phyloP scores from a whole-genome alignment of 2,113 vertebrate genomes.

The Ctenomys sociabilis region DNA sequence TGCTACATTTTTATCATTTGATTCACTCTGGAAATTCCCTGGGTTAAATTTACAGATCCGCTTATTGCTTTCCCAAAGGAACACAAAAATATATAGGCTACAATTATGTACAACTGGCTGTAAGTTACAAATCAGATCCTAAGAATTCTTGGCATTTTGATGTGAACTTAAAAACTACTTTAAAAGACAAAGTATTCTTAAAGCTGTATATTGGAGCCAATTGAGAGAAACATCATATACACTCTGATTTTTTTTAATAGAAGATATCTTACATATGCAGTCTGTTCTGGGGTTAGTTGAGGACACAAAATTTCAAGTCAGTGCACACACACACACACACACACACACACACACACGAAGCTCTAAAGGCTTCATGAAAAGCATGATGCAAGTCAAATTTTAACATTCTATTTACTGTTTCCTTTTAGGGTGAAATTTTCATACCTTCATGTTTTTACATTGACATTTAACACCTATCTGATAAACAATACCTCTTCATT shows the following conservation, averaged over 20 bases:
- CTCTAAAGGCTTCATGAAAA: background rate
- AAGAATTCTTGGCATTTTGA: constrained; percentile 35
- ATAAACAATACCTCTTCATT: background rate
- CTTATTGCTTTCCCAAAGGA: constrained; percentile 55
- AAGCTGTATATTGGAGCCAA: background rate
- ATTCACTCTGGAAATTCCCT: constrained; percentile 53
- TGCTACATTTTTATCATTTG: constrained; percentile 16
- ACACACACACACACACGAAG: background rate
- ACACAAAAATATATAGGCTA: constrained; percentile 50
- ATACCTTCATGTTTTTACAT: constrained; percentile 10
- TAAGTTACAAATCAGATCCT: constrained; percentile 30
- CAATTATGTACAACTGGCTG: constrained; percentile 28
- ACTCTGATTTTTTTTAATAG: constrained; percentile 9
- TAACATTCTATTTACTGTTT: constrained; percentile 6
- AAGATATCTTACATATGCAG: background rate
- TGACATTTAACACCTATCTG: constrained; percentile 22
- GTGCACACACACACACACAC: background rate
- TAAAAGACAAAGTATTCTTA: background rate
- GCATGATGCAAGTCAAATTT: constrained; percentile 25
- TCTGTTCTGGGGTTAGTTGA: constrained; percentile 35
- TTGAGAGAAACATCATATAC: background rate
- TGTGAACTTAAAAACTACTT: background rate
- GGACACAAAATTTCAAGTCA: constrained; percentile 39
- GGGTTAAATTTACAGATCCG: constrained; percentile 35
- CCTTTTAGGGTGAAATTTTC: constrained; percentile 15